These are phyloP conservation scores for Margarornis squamiger DNA, from an alignment of 2,797 vertebrate genomes.

Conservation along the genomic window DNA sequence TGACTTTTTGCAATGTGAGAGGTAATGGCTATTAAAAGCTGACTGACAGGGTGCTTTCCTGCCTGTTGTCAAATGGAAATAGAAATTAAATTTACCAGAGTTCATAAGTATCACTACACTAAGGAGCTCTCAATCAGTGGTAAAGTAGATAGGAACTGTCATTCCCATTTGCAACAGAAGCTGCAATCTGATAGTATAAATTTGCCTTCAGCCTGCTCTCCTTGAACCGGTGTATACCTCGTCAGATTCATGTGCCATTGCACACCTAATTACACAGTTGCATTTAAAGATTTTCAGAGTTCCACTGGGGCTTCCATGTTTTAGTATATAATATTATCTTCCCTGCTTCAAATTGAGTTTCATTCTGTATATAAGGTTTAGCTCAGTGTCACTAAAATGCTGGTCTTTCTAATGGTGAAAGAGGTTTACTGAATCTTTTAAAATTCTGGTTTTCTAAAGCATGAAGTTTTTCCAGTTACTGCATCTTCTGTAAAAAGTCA, in stretches of 20 bases:
- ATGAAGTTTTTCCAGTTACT: background rate
- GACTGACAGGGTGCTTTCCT: constrained; percentile 23
- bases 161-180: constrained; percentile 49
- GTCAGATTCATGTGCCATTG: background rate
- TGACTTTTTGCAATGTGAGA: background rate
- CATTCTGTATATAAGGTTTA: background rate
- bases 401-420: background rate
- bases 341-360: background rate
- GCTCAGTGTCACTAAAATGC: background rate
- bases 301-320: background rate
- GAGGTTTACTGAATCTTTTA: background rate
- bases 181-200: constrained; percentile 19
- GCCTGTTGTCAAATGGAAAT: constrained; percentile 42
- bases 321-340: background rate
- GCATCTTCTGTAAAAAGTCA: background rate
- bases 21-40: constrained; percentile 18
- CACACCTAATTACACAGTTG: background rate
- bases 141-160: constrained; percentile 38
- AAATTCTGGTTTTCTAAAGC: background rate
- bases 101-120: constrained; percentile 46
- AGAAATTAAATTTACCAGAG: constrained; percentile 57
- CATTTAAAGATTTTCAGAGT: background rate
- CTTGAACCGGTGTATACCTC: background rate
- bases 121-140: constrained; percentile 46
- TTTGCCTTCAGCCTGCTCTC: background rate